Evolutionary conservation across 1,140 invertebrate species (phyloP).

Genomic region (Lepidotrigona ventralis): DNA sequence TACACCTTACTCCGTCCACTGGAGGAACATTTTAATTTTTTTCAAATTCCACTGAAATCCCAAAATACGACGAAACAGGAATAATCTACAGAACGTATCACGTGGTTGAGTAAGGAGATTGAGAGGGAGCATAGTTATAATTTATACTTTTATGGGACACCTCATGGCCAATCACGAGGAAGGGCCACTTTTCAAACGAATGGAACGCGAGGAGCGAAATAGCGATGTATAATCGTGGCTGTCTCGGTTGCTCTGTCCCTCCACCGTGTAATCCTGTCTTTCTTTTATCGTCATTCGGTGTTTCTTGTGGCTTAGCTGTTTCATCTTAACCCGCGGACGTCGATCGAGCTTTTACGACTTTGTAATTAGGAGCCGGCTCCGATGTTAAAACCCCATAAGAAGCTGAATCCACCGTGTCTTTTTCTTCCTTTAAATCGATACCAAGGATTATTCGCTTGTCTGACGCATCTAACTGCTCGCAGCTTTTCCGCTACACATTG

Average conservation of each 20-base stretch:
- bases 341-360: slow-evolving; percentile 68
- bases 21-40: not conserved
- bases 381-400: not conserved
- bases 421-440: not conserved
- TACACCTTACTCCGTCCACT: too few relatives aligned
- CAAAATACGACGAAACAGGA: not conserved
- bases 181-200: slow-evolving; percentile 59
- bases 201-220: slow-evolving; percentile 64
- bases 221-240: not conserved
- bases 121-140: slow-evolving; percentile 65
- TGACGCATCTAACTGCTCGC: not conserved
- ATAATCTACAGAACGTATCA: not conserved
- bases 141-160: slow-evolving; percentile 75
- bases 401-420: too few relatives aligned
- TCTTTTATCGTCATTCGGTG: not conserved
- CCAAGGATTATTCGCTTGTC: not conserved
- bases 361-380: slow-evolving; percentile 62
- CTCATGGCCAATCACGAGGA: slow-evolving; percentile 65
- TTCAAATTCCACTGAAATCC: not conserved
- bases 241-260: slow-evolving; percentile 2
- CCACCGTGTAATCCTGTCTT: not conserved
- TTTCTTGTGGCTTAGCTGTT: slow-evolving; percentile 4
- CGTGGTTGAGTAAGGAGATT: slow-evolving; percentile 54
- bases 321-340: slow-evolving; percentile 34
- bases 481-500: not conserved